These are phyloP conservation scores for Bradypodion pumilum DNA, from an alignment of 2,797 vertebrate species.

Conservation along the genomic window DNA sequence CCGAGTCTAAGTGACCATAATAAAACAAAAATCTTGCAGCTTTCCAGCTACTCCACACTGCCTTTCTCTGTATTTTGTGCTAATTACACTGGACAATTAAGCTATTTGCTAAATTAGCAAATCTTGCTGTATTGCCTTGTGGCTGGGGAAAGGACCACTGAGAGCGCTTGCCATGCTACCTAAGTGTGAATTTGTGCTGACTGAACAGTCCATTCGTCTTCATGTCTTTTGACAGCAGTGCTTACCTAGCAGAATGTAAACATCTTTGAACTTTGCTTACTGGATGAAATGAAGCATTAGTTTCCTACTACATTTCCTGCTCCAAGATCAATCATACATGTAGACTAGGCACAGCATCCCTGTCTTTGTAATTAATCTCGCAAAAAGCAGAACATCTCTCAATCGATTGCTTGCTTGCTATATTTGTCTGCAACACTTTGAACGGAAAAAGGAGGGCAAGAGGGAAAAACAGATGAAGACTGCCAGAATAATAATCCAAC, in stretches of 20 bases:
- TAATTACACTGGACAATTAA: constrained; percentile 61
- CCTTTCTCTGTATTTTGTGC: neutral
- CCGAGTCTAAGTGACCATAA: fast-evolving
- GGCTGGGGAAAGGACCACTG: constrained; percentile 17
- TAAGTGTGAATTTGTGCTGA: constrained; percentile 61
- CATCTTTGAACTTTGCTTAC: constrained; percentile 77
- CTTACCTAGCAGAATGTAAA: constrained; percentile 76
- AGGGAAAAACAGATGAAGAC: constrained; percentile 45
- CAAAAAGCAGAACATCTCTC: constrained; percentile 61
- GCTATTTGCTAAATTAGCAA: constrained; percentile 55
- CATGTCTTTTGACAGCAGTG: constrained; percentile 73
- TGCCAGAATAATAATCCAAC: constrained; percentile 57
- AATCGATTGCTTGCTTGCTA: constrained; percentile 45
- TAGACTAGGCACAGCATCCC: constrained; percentile 61
- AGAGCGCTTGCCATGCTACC: constrained; percentile 31
- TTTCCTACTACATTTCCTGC: constrained; percentile 75
- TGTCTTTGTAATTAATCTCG: constrained; percentile 72
- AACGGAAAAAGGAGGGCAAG: constrained; percentile 14
- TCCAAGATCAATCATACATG: constrained; percentile 72
- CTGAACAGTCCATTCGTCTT: constrained; percentile 66
- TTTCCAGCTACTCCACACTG: fast-evolving
- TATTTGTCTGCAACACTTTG: constrained; percentile 56
- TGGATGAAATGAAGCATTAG: constrained; percentile 75
- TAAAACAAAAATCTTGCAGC: constrained; percentile 6
- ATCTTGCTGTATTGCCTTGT: constrained; percentile 41